These are phyloP conservation scores for Ammodytes dubius DNA, from an alignment of 2,113 vertebrate species.

Conservation along the genomic window DNA sequence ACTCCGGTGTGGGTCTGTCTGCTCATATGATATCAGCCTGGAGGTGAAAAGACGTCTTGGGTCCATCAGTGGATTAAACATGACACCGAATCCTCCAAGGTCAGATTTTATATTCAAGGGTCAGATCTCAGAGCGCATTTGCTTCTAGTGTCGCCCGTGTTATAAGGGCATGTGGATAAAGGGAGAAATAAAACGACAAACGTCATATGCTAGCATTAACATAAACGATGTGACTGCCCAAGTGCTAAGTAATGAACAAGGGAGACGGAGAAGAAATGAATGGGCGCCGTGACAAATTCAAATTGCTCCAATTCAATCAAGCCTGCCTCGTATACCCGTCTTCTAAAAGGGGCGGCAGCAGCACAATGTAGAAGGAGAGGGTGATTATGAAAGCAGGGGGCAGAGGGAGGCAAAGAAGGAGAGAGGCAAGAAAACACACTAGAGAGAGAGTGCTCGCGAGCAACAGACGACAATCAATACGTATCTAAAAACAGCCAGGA, in stretches of 20 bases:
- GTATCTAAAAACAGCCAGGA: slow-evolving; percentile 28
- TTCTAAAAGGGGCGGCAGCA: slow-evolving; percentile 17
- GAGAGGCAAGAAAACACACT: slow-evolving; percentile 7
- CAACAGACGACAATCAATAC: slow-evolving; percentile 34
- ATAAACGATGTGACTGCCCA: neutral
- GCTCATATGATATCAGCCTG: slow-evolving; percentile 58
- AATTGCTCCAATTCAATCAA: slow-evolving; percentile 26
- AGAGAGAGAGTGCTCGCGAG: neutral
- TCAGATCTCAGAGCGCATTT: slow-evolving; percentile 22
- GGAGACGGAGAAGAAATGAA: slow-evolving; percentile 1
- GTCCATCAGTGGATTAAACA: slow-evolving; percentile 68
- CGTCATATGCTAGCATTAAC: slow-evolving; percentile 17
- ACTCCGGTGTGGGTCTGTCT: slow-evolving; percentile 62
- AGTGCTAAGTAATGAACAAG: slow-evolving; percentile 25
- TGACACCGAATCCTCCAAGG: slow-evolving; percentile 51
- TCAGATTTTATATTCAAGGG: slow-evolving; percentile 38
- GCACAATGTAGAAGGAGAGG: slow-evolving; percentile 6
- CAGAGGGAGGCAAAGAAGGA: slow-evolving; percentile 25
- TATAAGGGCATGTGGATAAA: neutral
- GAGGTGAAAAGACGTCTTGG: slow-evolving; percentile 42
- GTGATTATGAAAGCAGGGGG: slow-evolving; percentile 46
- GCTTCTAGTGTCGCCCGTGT: slow-evolving; percentile 11
- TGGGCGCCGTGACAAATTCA: neutral
- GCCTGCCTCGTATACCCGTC: neutral
- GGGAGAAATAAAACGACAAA: slow-evolving; percentile 5